phyloP scores from a whole-genome alignment of 2,888 invertebrate species.

The Folsomia candida region DNA sequence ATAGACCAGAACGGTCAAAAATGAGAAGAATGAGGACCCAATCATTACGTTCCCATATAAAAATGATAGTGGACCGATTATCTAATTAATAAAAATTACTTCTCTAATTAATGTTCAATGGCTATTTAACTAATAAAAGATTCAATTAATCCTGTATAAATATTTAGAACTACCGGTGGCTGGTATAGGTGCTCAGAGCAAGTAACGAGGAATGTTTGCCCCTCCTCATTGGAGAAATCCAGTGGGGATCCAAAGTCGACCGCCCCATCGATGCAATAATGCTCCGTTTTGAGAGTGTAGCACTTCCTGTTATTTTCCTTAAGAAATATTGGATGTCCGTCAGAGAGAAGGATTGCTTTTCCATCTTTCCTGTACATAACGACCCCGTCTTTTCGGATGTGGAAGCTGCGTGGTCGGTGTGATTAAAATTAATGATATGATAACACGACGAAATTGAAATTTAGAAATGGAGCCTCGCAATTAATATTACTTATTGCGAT shows the following conservation, averaged over 20 bases:
- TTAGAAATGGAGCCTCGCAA: not conserved
- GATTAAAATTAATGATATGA: conserved; percentile 4
- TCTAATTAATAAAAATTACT: conserved; percentile 12
- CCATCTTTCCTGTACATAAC: conserved; percentile 35
- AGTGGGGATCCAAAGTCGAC: conserved; percentile 29
- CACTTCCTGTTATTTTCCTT: conserved; percentile 28
- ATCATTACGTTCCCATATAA: conserved; percentile 39
- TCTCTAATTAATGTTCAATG: too few relatives aligned
- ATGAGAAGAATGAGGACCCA: conserved; percentile 31
- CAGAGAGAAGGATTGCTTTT: conserved; percentile 23
- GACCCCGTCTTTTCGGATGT: conserved; percentile 29
- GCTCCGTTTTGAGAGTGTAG: conserved; percentile 27
- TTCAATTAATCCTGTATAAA: not conserved
- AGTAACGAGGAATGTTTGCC: conserved; percentile 33
- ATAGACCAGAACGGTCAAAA: conserved; percentile 31
- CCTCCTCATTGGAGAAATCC: conserved; percentile 32
- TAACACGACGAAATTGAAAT: not conserved
- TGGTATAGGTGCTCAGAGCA: conserved; percentile 27
- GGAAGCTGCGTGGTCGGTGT: conserved; percentile 19
- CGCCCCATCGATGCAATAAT: conserved; percentile 39
- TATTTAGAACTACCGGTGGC: not conserved
- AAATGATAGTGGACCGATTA: conserved; percentile 34
- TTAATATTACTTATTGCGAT: not conserved
- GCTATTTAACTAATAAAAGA: too few relatives aligned
- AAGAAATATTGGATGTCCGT: conserved; percentile 18